These are phyloP conservation scores for Alviniconcha strummeri DNA, from an alignment of 2,888 invertebrate species.

Conservation along the genomic window DNA sequence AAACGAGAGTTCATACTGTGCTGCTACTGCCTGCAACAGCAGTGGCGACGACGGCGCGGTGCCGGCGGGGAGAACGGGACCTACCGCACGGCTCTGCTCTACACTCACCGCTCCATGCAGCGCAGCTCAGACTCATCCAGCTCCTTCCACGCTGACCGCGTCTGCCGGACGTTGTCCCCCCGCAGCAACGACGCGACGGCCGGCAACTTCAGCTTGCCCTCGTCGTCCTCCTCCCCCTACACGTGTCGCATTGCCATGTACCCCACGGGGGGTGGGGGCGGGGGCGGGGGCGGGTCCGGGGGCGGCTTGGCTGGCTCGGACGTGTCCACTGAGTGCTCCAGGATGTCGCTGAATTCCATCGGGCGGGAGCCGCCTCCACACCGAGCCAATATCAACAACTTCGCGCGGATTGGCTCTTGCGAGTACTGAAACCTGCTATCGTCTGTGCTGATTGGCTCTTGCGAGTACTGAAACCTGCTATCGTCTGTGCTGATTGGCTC, in stretches of 20 bases:
- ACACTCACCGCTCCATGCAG: constrained; percentile 20
- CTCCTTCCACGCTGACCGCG: constrained; percentile 26
- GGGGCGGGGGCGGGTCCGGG: neutral
- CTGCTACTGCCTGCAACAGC: constrained; percentile 53
- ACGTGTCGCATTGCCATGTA: constrained; percentile 12
- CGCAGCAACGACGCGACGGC: neutral
- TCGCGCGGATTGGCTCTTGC: constrained; percentile 26
- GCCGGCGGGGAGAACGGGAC: constrained; percentile 31
- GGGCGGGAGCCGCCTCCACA: constrained; percentile 27
- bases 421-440: neutral
- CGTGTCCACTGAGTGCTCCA: constrained; percentile 32
- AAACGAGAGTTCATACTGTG: constrained; percentile 64
- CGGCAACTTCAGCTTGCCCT: neutral
- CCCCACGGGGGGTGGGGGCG: neutral
- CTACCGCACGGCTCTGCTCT: constrained; percentile 33
- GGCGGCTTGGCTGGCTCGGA: neutral
- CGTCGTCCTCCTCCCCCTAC: neutral
- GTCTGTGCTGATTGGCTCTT: constrained; percentile 13
- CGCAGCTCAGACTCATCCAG: constrained; percentile 20
- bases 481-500: constrained; percentile 16
- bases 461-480: neutral
- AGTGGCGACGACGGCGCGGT: constrained; percentile 29
- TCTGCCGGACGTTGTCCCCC: neutral
- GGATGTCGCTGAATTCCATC: constrained; percentile 23
- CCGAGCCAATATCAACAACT: constrained; percentile 40